Conservation (phyloP, 2,888 invertebrate genomes). For the Perithous albicinctus region DNA sequence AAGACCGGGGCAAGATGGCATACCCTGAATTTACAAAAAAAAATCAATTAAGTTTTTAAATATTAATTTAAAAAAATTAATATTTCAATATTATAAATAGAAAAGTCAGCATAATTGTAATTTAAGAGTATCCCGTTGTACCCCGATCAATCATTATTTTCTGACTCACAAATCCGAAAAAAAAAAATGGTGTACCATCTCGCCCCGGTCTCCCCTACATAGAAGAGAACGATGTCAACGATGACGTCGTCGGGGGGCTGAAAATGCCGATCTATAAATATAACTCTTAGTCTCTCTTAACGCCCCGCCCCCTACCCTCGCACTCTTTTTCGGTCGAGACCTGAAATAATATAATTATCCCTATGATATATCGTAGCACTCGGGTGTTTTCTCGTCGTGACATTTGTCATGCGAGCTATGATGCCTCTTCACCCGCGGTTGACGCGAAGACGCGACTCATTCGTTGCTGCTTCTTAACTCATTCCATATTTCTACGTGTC, state of each 20-base stretch:
- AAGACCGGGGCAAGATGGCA: no score
- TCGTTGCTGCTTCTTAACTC: slow-evolving; percentile 70
- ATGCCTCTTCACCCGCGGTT: slow-evolving; percentile 63
- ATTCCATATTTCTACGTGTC: slow-evolving; percentile 54
- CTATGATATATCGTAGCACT: slow-evolving; percentile 80
- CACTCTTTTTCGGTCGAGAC: slow-evolving; percentile 59
- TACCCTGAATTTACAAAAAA: no score
- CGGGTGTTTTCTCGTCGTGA: slow-evolving; percentile 75
- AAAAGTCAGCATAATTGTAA: no score
- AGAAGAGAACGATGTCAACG: slow-evolving; percentile 46
- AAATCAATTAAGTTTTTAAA: no score
- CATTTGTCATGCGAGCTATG: slow-evolving; percentile 77
- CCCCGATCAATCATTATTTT: no score
- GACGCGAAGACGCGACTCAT: slow-evolving; percentile 74
- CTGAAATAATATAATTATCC: slow-evolving; percentile 83
- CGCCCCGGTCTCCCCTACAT: no score
- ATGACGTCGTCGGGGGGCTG: slow-evolving; percentile 15
- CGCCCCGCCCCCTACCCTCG: slow-evolving; percentile 22
- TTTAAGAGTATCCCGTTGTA: no score
- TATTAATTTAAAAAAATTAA: no score
- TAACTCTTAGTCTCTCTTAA: slow-evolving; percentile 11
- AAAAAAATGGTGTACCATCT: no score
- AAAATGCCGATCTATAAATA: slow-evolving; percentile 49
- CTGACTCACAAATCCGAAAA: no score
- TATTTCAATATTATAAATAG: no score